Percentiles rank a stretch among this genome's conserved stretches.
These are phyloP conservation scores for Rhopalosiphum maidis DNA, from an alignment of 1,140 invertebrate species.

Conservation along the genomic window DNA sequence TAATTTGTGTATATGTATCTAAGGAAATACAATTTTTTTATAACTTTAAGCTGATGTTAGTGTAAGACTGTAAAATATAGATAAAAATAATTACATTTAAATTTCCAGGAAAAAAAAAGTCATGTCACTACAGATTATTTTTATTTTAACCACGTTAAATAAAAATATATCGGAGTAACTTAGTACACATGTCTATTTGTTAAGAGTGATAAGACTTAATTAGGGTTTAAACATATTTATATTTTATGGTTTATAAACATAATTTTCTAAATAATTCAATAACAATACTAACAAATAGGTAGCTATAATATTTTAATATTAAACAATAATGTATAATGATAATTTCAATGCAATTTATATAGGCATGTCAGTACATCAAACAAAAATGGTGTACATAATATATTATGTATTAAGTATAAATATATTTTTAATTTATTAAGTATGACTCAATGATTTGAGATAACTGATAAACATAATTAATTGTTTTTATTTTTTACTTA, in stretches of 20 bases:
- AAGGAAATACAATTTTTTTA: background rate
- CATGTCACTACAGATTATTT: background rate
- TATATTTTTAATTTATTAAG: too few species aligned
- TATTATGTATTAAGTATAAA: too few species aligned
- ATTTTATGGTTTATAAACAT: background rate
- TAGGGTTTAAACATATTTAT: background rate
- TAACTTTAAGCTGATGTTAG: background rate
- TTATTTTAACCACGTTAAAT: background rate
- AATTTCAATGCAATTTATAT: too few species aligned
- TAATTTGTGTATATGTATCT: background rate
- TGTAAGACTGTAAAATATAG: background rate
- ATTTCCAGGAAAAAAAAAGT: background rate
- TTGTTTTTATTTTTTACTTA: background rate
- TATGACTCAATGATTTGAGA: too few species aligned
- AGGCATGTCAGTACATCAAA: background rate
- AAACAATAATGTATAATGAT: too few species aligned
- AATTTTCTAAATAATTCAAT: background rate
- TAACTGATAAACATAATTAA: background rate
- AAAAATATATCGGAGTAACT: background rate
- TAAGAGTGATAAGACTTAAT: background rate
- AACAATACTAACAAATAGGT: background rate
- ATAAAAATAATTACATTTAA: conserved; percentile 20
- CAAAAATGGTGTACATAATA: too few species aligned
- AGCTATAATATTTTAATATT: background rate
- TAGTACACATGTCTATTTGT: background rate